Conservation (phyloP, 2,113 vertebrate species). For the Cavia aperea region DNA sequence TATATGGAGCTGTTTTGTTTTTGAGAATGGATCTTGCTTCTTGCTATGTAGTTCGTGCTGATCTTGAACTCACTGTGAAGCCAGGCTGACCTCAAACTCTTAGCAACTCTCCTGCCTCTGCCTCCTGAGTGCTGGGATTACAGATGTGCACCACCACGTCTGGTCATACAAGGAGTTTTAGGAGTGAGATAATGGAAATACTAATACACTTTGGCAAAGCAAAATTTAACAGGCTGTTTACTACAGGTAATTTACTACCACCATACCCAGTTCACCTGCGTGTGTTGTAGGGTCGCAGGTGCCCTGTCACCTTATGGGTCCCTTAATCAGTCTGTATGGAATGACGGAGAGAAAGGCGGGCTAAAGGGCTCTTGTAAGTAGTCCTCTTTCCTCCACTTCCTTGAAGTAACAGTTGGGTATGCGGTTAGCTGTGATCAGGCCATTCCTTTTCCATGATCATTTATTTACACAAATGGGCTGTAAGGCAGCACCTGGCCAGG, state of each 20-base stretch:
- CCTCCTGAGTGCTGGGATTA: not conserved
- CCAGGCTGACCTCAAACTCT: not conserved
- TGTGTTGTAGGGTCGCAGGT: not conserved
- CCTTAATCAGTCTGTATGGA: not conserved
- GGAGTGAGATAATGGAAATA: not conserved
- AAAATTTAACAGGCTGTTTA: not conserved
- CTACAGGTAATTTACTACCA: not conserved
- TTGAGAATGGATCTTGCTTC: not conserved
- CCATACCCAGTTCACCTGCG: not conserved
- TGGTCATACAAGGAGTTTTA: not conserved
- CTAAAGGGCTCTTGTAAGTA: not conserved
- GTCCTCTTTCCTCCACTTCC: not conserved
- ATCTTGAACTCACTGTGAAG: not conserved
- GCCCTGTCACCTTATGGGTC: not conserved
- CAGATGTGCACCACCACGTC: not conserved
- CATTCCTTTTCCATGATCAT: not conserved
- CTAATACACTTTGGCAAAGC: not conserved
- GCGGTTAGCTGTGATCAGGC: not conserved
- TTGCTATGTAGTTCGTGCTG: not conserved
- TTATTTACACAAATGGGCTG: not conserved
- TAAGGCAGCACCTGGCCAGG: not conserved
- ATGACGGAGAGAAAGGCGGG: not conserved
- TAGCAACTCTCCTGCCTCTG: not conserved
- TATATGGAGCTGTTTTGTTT: not conserved
- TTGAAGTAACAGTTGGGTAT: not conserved